A percentile compares a stretch with the other conserved stretches of the same genome.
phyloP scores from a whole-genome alignment of 2,113 vertebrate species.

The Ciconia boyciana region DNA sequence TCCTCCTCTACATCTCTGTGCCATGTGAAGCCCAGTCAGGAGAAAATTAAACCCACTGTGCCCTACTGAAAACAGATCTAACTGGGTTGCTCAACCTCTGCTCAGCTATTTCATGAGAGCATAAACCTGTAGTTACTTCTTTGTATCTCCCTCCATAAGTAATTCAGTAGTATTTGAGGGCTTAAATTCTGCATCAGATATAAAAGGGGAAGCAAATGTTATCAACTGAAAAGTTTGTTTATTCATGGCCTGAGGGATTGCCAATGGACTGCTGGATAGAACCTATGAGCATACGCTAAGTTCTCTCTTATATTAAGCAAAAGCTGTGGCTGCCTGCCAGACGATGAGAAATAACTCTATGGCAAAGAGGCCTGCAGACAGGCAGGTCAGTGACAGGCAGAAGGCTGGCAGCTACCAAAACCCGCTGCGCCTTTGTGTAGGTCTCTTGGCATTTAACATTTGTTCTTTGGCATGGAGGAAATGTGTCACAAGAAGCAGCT shows the following conservation, averaged over 20 bases:
- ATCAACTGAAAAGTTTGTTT: neutral
- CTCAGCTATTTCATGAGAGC: neutral
- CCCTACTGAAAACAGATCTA: neutral
- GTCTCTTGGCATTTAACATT: neutral
- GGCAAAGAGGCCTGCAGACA: neutral
- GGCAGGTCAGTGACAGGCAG: neutral
- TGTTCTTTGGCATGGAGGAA: neutral
- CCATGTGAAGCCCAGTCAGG: neutral
- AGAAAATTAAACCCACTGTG: neutral
- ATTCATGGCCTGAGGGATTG: neutral
- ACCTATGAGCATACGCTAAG: neutral
- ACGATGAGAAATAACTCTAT: neutral
- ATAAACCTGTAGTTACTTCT: neutral
- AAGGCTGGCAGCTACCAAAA: neutral
- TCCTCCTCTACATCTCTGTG: neutral
- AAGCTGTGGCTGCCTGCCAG: neutral
- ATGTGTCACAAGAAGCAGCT: neutral
- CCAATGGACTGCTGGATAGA: neutral
- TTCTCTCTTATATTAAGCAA: neutral
- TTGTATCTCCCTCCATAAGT: neutral
- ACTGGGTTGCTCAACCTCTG: neutral
- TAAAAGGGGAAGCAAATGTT: accelerated
- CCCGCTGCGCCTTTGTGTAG: neutral
- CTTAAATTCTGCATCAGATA: neutral
- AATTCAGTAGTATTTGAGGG: neutral